Conservation (phyloP, 2,888 invertebrate species). For the Elysia crispata region DNA sequence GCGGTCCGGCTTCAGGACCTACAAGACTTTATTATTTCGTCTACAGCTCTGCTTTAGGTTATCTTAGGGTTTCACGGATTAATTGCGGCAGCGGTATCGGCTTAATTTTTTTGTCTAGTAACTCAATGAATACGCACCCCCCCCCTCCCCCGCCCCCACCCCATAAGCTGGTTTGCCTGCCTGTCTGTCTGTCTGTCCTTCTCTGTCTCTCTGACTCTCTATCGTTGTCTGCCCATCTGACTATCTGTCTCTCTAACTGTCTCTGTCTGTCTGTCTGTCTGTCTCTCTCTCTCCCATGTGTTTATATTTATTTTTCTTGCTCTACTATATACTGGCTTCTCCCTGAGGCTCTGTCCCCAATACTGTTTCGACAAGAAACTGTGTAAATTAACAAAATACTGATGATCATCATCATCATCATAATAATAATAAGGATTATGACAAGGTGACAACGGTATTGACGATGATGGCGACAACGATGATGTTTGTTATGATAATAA, state of each 20-base stretch:
- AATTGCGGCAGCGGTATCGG: too few species aligned
- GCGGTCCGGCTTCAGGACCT: too few species aligned
- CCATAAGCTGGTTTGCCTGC: too few species aligned
- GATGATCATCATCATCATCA: background rate
- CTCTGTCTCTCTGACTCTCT: conserved; percentile 6
- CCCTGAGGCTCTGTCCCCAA: too few species aligned
- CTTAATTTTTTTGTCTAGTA: too few species aligned
- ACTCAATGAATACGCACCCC: background rate
- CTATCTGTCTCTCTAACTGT: background rate
- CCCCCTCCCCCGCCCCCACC: background rate
- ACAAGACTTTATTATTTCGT: too few species aligned
- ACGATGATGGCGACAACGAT: background rate
- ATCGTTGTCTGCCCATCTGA: background rate
- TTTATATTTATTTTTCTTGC: background rate
- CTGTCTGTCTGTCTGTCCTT: background rate
- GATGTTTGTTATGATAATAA: too few species aligned
- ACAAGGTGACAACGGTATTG: background rate
- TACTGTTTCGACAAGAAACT: too few species aligned
- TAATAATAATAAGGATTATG: background rate
- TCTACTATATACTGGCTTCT: too few species aligned
- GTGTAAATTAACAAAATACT: too few species aligned
- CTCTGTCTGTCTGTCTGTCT: conserved; percentile 34
- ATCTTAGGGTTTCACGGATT: too few species aligned
- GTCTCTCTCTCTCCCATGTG: conserved; percentile 3
- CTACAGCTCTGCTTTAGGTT: too few species aligned